Base-by-base conservation (phyloP, 1,140 invertebrate genomes). In the Belonocnema kinseyi region DNA sequence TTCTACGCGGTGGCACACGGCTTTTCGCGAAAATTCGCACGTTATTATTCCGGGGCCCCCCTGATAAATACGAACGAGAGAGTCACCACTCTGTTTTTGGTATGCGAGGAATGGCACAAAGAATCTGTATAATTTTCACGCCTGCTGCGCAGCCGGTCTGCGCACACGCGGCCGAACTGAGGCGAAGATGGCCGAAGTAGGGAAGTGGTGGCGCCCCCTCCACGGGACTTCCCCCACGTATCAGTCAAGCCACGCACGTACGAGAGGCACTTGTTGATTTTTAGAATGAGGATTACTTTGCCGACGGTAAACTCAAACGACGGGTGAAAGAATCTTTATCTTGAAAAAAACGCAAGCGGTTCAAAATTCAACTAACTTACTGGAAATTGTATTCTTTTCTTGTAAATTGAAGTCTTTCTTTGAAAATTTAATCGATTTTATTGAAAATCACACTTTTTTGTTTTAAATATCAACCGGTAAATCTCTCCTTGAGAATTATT, bases 101-200 rank as follows among this genome's bases (percentile, higher is more conserved):
- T 96, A 97, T 96, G 96, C 94, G 93, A 96, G 95, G 96, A 96
- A 96, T 97, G 95, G 95, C 95, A 96, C 95, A 96, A 97, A 96
- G 96, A 97, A 96, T 97, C 95, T 94, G 93, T 95, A 96, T 95
- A 96, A 97, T 96, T 96, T 95, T 95, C 93, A 93, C 93, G 93
- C 92, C 93, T 93, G 94, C 92, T 94, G 95, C 95, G 95, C 95
- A 96, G 92, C 93, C 92, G 92, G 91, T 93, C 93, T 94, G 95
- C 95, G 95, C 95, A 96, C 92, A 93, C 94, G 92, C 93, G 93
- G 94, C 93, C 92, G 91, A 92, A 92, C 89, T 88, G 86, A 90
- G 86, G 82, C 80, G 53, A 80, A 87, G 88, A 83, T 46, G 2
- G 3, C 13, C 6, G 26, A 40, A 66, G 8, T 7, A n/a, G 14